Evolutionary conservation across 2,797 vertebrate genomes (phyloP).

Genomic region (Phalloptychus januarius): DNA sequence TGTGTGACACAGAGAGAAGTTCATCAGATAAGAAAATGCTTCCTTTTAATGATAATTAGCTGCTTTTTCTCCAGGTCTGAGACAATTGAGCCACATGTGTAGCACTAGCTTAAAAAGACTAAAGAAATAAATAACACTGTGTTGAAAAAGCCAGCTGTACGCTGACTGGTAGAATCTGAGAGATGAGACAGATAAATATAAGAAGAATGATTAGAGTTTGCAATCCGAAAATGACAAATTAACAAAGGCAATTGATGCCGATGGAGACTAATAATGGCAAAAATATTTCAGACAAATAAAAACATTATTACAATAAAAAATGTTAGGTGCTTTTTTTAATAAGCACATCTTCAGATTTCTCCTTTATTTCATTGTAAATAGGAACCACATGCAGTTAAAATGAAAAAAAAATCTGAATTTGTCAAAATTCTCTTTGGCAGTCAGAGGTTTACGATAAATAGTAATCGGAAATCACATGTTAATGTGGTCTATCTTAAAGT

Average conservation of each 20-base stretch:
- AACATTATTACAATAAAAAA: background rate
- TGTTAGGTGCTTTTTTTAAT: too few relatives aligned
- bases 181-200: background rate
- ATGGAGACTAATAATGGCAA: background rate
- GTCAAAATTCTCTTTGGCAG: background rate
- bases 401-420: background rate
- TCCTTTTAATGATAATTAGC: background rate
- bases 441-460: background rate
- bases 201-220: too few relatives aligned
- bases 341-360: background rate
- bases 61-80: background rate
- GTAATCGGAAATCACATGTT: background rate
- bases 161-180: background rate
- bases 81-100: background rate
- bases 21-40: background rate
- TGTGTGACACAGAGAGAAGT: background rate
- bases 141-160: background rate
- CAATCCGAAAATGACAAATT: background rate
- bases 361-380: background rate
- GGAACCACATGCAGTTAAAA: background rate
- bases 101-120: background rate
- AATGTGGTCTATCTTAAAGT: background rate
- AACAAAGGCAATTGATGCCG: background rate
- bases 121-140: background rate
- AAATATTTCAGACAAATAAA: background rate